phyloP scores from a whole-genome alignment of 2,113 vertebrate genomes.

The Chloebia gouldiae region DNA sequence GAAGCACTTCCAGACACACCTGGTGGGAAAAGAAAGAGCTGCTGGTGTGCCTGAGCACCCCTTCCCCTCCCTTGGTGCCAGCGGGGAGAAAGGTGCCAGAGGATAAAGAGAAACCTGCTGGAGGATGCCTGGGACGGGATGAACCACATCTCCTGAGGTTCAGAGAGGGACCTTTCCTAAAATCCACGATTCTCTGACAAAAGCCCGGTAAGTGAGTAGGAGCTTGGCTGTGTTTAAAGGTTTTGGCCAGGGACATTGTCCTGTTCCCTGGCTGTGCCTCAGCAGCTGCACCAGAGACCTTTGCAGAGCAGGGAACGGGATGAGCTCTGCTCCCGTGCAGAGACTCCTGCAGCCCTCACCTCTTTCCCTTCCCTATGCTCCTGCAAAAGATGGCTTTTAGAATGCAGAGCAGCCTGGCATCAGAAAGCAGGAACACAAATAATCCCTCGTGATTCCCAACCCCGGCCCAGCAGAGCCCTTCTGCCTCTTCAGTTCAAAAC shows the following conservation, averaged over 20 bases:
- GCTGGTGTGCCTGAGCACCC: too few species aligned
- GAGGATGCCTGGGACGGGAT: neutral
- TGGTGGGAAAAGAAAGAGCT: neutral
- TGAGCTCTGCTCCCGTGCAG: neutral
- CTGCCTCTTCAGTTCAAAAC: neutral
- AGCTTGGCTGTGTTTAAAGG: neutral
- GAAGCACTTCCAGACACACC: neutral
- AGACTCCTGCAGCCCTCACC: neutral
- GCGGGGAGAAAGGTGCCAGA: neutral
- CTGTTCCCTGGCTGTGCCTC: neutral
- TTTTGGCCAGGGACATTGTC: neutral
- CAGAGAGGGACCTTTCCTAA: neutral
- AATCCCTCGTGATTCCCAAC: neutral
- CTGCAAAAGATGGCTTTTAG: neutral
- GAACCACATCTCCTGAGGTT: neutral
- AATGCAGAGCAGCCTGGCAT: neutral
- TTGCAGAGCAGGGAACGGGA: neutral
- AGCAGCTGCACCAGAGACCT: neutral
- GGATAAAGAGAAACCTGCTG: neutral
- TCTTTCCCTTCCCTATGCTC: neutral
- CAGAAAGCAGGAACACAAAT: neutral
- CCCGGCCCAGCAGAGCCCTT: neutral
- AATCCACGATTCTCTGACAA: neutral
- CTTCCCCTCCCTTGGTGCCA: neutral
- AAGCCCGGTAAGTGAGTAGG: neutral